Evolutionary conservation across 2,888 invertebrate genomes (phyloP).

Genomic region (Sarcophaga caerulescens): DNA sequence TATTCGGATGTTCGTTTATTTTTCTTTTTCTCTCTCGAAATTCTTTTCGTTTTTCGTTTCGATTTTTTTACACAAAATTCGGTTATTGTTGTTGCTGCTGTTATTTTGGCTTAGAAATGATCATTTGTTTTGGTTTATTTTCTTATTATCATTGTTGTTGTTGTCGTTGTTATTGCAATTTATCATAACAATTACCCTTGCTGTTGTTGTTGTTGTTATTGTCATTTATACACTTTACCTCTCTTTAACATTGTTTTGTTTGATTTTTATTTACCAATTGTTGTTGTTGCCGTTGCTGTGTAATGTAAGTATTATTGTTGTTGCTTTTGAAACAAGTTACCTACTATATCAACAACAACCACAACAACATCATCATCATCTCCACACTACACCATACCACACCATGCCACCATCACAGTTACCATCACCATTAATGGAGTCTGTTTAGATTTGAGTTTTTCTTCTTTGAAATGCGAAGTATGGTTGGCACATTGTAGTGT

Average conservation of each 20-base stretch:
- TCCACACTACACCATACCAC: conserved; percentile 10
- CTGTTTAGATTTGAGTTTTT: background rate
- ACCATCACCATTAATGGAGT: background rate
- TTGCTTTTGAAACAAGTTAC: conserved; percentile 73
- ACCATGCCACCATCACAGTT: background rate
- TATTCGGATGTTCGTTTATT: background rate
- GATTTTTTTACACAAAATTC: conserved; percentile 18
- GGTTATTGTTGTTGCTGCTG: conserved; percentile 35
- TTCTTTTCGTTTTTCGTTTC: conserved; percentile 43
- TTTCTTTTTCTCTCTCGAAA: conserved; percentile 61
- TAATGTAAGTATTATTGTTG: conserved; percentile 5
- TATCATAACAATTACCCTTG: conserved; percentile 47
- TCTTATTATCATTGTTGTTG: conserved; percentile 58
- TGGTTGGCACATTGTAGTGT: background rate
- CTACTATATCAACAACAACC: conserved; percentile 39
- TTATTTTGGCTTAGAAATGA: conserved; percentile 51
- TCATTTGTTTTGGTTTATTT: conserved; percentile 62
- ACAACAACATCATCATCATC: conserved; percentile 23
- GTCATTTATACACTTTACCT: conserved; percentile 17
- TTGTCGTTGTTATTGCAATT: conserved; percentile 37
- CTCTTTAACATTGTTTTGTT: conserved; percentile 34
- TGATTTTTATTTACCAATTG: conserved; percentile 54
- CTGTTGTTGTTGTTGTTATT: conserved; percentile 71
- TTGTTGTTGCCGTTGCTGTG: conserved; percentile 1
- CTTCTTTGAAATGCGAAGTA: background rate